Evolutionary conservation across 2,888 invertebrate genomes (phyloP), one percentile per base, ranked within the genome.

Genomic region (Drosophila phalerata): DNA sequence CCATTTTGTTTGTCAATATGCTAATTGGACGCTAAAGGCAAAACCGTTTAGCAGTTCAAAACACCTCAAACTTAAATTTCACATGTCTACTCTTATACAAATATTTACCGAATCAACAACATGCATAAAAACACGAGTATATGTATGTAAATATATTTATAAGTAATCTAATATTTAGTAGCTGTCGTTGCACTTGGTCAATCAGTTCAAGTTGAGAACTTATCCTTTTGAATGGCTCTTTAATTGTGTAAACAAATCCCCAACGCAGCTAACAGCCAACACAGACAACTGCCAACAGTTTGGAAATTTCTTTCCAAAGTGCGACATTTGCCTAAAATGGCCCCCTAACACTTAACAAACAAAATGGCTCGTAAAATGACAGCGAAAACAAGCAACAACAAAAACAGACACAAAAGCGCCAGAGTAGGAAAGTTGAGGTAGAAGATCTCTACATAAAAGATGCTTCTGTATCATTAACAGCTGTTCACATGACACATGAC

Each of bases 401-500:
- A 30, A 11, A 17, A 48, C 43, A 38, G 22, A 55, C 17, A 22
- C 43, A 28, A 17, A n/a, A 13, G 13, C 17, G 17, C 47, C 47
- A 6, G 13, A 47, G 38, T 15, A 32, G 30, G 17, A 42, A 47
- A 75, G 28, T 32, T 43, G 62, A 48, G 60, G 76, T 56, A 55
- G 49, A 69, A 69, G 34, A 57, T 65, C 60, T 65, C 64, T 51
- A 64, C 64, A 86, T 69, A 70, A 69, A 73, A 64, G 73, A 69
- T 55, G 79, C 69, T 64, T 64, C 72, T 79, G 74, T 77, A 84
- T 81, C 79, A 88, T 88, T 88, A 88, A 75, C 89, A 85, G 89
- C 87, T 88, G 82, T 81, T 79, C 87, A 66, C 71, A 68, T 73
- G 70, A 65, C 71, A 88, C 81, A 79, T 69, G 79, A 74, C 73